Percentiles rank a stretch among this genome's conserved stretches.
Evolutionary conservation across 2,888 invertebrate genomes (phyloP).

Genomic region (Sinohyriopsis cumingii): DNA sequence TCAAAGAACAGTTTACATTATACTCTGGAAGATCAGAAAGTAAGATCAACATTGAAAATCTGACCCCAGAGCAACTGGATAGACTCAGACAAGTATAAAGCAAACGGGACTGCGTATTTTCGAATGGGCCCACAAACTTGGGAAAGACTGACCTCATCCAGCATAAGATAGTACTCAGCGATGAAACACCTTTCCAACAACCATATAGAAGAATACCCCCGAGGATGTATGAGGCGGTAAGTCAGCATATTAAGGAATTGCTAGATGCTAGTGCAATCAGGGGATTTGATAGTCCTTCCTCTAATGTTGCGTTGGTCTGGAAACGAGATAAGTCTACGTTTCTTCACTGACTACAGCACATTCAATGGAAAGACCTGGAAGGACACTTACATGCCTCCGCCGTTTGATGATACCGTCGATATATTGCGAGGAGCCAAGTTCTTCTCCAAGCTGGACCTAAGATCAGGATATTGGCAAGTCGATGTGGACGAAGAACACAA

Average conservation of each 20-base stretch:
- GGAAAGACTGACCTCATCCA: background rate
- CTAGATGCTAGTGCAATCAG: constrained; percentile 5
- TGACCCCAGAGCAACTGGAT: constrained; percentile 5
- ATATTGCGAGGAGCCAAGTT: constrained; percentile 1
- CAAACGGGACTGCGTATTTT: constrained; percentile 7
- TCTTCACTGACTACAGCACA: constrained; percentile 6
- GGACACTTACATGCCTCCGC: constrained; percentile 4
- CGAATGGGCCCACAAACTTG: background rate
- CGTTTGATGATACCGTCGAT: constrained; percentile 10
- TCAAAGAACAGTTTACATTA: background rate
- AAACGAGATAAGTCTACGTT: constrained; percentile 7
- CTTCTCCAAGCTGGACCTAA: constrained; percentile 1
- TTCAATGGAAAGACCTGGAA: constrained; percentile 4
- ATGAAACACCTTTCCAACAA: constrained; percentile 6
- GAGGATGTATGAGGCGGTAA: constrained; percentile 8
- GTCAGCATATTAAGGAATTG: constrained; percentile 7
- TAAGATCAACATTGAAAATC: constrained; percentile 1
- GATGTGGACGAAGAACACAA: constrained; percentile 6
- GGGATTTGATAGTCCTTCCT: background rate
- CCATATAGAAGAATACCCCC: constrained; percentile 8
- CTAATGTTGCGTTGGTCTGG: constrained; percentile 4
- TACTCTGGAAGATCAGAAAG: constrained; percentile 1
- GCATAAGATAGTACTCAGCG: background rate
- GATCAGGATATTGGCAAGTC: constrained; percentile 8
- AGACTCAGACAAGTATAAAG: constrained; percentile 4